Percentiles rank a stretch among this genome's conserved stretches.
These are phyloP conservation scores for Seladonia tumulorum DNA, from an alignment of 2,888 invertebrate genomes.

Conservation along the genomic window DNA sequence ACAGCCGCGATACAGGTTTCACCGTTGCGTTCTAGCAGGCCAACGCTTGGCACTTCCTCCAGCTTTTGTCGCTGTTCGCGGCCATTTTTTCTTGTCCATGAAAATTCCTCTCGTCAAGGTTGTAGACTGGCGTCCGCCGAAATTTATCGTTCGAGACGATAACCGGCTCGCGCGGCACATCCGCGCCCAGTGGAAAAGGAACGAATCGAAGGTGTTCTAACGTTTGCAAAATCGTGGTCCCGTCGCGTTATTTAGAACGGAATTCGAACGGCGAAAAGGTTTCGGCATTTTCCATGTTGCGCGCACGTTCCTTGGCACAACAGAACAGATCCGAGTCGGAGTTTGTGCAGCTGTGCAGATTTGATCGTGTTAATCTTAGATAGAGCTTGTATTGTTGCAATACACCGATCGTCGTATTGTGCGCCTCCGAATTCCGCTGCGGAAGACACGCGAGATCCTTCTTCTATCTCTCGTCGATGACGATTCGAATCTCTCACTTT, in stretches of 20 bases:
- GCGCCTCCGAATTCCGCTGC: neutral
- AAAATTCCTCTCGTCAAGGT: slow-evolving; percentile 36
- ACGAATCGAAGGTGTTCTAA: neutral
- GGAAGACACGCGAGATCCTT: neutral
- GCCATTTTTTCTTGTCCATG: slow-evolving; percentile 24
- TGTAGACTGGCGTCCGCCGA: neutral
- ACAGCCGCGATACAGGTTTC: slow-evolving; percentile 57
- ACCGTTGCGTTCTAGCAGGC: slow-evolving; percentile 25
- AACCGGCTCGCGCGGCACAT: neutral
- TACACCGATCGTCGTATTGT: neutral
- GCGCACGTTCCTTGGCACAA: slow-evolving; percentile 42
- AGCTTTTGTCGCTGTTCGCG: slow-evolving; percentile 25
- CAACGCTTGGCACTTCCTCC: slow-evolving; percentile 34
- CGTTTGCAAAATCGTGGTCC: neutral
- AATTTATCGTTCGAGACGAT: neutral
- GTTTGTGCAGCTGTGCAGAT: slow-evolving; percentile 13
- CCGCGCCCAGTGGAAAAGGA: too few relatives aligned
- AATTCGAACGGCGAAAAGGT: neutral
- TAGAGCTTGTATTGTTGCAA: neutral
- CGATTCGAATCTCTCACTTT: neutral
- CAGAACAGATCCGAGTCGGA: slow-evolving; percentile 15
- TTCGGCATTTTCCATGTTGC: slow-evolving; percentile 15
- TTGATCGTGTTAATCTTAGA: slow-evolving; percentile 28
- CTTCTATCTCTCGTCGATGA: neutral
- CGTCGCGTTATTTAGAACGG: neutral